These are phyloP conservation scores for Stenopsyche tienmushanensis DNA, from an alignment of 1,140 invertebrate species.

Conservation along the genomic window DNA sequence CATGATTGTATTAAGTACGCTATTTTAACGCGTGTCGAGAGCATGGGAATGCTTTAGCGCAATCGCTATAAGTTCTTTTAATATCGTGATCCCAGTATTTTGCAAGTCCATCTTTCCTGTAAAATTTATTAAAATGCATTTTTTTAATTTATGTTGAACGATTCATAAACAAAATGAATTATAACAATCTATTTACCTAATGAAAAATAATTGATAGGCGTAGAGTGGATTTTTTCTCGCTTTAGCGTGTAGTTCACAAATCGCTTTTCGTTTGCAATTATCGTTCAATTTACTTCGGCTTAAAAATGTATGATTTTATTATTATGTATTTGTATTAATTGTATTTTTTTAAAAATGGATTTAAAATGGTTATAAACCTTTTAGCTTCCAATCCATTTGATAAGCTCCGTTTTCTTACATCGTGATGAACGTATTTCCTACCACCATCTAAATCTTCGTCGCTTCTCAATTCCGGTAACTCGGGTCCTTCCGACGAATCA, in stretches of 20 bases:
- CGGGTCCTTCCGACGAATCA: background rate
- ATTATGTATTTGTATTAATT: background rate
- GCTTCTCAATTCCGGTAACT: background rate
- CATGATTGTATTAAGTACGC: too few relatives aligned
- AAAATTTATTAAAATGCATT: constrained; percentile 4
- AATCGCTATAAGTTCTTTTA: constrained; percentile 30
- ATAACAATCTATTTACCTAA: constrained; percentile 48
- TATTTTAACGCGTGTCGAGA: background rate
- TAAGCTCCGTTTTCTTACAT: background rate
- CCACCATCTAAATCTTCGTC: background rate
- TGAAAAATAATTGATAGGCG: constrained; percentile 51
- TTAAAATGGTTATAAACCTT: background rate
- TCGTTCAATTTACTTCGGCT: background rate
- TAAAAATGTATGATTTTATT: background rate
- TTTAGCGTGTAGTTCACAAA: constrained; percentile 41
- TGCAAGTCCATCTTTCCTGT: constrained; percentile 28
- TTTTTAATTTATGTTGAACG: background rate
- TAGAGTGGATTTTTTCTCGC: constrained; percentile 47
- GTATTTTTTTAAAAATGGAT: too few relatives aligned
- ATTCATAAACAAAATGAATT: constrained; percentile 5
- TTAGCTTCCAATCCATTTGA: background rate
- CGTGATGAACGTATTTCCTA: background rate
- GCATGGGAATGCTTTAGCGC: constrained; percentile 31
- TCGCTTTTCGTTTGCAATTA: constrained; percentile 32
- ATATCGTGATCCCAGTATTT: constrained; percentile 36